These are phyloP conservation scores for sheep (Ovis aries) DNA, from an alignment of 2,113 vertebrate genomes.

Conservation along the genomic window DNA sequence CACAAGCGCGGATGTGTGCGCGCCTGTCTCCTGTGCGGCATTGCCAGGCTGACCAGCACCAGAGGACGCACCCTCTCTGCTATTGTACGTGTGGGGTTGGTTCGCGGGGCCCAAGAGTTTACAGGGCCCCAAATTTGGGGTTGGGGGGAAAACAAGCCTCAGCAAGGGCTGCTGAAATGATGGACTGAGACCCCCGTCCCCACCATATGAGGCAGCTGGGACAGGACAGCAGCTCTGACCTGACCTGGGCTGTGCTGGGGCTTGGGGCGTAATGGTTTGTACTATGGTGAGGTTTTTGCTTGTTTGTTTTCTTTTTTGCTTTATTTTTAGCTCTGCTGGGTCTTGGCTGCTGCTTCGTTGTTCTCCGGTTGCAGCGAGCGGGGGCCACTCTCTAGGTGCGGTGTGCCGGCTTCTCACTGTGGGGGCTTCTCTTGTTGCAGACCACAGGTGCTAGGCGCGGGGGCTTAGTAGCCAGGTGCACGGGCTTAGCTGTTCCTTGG, in stretches of 20 bases:
- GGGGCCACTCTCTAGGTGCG: not conserved
- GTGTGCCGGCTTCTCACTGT: not conserved
- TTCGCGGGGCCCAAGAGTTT: not conserved
- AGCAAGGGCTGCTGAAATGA: not conserved
- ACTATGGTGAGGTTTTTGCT: not conserved
- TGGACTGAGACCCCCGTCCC: too few relatives aligned
- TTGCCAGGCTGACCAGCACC: fast-evolving
- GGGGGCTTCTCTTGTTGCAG: not conserved
- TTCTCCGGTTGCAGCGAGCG: fast-evolving
- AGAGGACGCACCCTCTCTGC: not conserved
- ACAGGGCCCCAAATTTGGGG: not conserved
- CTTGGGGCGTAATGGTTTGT: not conserved
- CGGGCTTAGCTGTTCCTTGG: not conserved
- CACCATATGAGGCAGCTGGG: not conserved
- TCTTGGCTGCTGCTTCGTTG: not conserved
- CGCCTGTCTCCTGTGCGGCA: fast-evolving
- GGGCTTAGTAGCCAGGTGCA: not conserved
- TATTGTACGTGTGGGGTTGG: not conserved
- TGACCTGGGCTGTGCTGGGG: not conserved
- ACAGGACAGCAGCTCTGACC: not conserved
- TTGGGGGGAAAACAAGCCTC: not conserved
- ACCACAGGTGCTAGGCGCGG: not conserved
- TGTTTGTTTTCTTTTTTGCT: not conserved
- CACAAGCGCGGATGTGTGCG: too few relatives aligned
- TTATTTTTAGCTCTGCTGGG: not conserved